Conservation (phyloP, 2,888 invertebrate genomes). For the Bimastos eiseni region DNA sequence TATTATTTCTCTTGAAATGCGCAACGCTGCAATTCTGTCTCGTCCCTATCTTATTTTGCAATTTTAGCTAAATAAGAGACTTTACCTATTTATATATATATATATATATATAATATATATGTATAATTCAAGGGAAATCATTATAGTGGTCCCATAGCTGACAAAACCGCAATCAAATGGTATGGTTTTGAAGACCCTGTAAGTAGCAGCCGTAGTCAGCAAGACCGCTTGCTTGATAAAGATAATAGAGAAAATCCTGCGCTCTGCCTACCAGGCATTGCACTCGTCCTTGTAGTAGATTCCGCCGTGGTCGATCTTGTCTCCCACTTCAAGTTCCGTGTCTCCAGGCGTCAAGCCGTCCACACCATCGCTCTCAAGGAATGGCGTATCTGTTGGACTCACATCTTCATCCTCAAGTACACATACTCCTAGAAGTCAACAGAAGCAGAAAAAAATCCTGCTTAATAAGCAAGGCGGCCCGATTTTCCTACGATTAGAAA, state of each 20-base stretch:
- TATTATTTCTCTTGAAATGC: neutral
- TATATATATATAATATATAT: too few species aligned
- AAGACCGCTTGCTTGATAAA: too few species aligned
- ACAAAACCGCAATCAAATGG: neutral
- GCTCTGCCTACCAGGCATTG: slow-evolving; percentile 15
- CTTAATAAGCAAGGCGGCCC: neutral
- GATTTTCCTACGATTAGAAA: too few species aligned
- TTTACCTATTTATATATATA: too few species aligned
- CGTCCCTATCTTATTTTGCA: too few species aligned
- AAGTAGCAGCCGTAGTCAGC: neutral
- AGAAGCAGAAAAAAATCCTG: neutral
- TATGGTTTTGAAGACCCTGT: neutral
- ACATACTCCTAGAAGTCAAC: neutral
- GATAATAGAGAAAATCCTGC: too few species aligned
- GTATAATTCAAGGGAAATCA: too few species aligned
- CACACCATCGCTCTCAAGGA: neutral
- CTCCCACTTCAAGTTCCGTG: neutral
- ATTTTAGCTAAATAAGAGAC: too few species aligned
- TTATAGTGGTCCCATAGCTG: too few species aligned
- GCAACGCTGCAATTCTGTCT: neutral
- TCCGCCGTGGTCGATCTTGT: neutral
- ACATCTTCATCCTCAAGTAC: neutral
- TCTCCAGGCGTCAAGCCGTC: neutral
- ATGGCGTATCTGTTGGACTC: neutral
- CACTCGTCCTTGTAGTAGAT: slow-evolving; percentile 1